Base-by-base conservation (phyloP, 2,113 vertebrate species). In the Sciurus niger region DNA sequence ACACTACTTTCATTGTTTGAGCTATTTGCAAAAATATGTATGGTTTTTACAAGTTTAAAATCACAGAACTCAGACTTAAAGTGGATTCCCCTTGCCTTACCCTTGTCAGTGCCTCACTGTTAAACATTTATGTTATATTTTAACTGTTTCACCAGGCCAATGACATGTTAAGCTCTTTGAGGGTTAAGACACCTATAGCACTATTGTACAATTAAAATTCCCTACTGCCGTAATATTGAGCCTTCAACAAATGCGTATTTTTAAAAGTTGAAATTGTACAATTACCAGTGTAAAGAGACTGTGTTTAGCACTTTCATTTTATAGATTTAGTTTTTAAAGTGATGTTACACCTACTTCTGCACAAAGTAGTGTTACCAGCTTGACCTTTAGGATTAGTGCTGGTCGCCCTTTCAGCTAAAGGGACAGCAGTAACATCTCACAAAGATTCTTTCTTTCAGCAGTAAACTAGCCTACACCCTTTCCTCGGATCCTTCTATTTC, bases 371-470 rank as follows among this genome's bases (percentile, higher is more conserved):
- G 51, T 95, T 58, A 84, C 13, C 37, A 77, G 78, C 34, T 74
- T 94, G 90, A 95, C 73, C 88, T 97, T 94, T 68, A 88, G 65
- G 16, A 34, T 91, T 88, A 95, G n/a, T 58, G 67, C 84, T 95
- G 85, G 72, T 92, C 8, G 9, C 84, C 60, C 43, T 90, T 93
- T 84, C 84, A 84, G 74, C 92, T 37, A 51, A 74, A 90, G 40
- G 60, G 74, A 96, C 94, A 94, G 94, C 96, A 95, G 94, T 74
- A 83, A 89, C 73, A 91, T 94, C 76, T 98, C 95, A 96, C 84
- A 89, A 93, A 93, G 83, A 94, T 95, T 85, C 93, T 95, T 96
- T 97, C 97, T 97, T 97, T 97, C 96, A 97, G 70, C 93, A 94
- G 37, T 74, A 67, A 95, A 89, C 48, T 84, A 90, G 74, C 48